Base-by-base conservation (phyloP, 2,113 vertebrate genomes). In the Isurus oxyrinchus region DNA sequence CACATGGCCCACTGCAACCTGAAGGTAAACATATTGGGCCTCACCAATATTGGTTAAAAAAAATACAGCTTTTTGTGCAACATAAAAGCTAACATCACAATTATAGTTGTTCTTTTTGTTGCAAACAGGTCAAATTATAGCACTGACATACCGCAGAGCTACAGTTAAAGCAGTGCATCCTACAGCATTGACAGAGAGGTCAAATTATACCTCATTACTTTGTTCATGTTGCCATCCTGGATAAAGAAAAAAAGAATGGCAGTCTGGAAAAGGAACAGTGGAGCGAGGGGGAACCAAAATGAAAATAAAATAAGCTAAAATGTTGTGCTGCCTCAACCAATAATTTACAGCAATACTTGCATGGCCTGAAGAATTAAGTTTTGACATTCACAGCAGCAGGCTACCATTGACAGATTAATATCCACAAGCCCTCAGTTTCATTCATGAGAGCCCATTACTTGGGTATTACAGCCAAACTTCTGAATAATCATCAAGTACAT, bases 401-500 rank as follows among this genome's bases (percentile, higher is more conserved):
- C 44, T 55, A 55, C 44, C 66, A 95, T 95, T 95, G 66, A 49
- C 27, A 55, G 44, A 95, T 95, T 49, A 95, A 69, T 95, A 25
- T 44, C 94, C 44, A 55, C 66, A 69, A 72, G 11, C 27, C 66
- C 67, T 55, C 40, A 49, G 0, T 76, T 72, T 95, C 76, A 95
- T 95, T 95, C 44, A 53, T 13, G 3, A 95, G 21, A 95, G 67
- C 67, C 44, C 67, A 95, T 72, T 59, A 53, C 66, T 76, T 95
- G 44, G 14, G 23, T 72, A 69, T 69, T 55, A 95, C 27, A 69
- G 66, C 44, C 25, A 72, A 31, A 95, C 44, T 55, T 72, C 44
- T 95, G 44, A 95, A 95, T 95, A 95, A 72, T 76, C 44, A 23
- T 44, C 94, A 95, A 95, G 27, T 72, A 31, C 49, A 67, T 72